These are phyloP conservation scores for Apaloderma vittatum DNA, from an alignment of 2,113 vertebrate species.

Conservation along the genomic window DNA sequence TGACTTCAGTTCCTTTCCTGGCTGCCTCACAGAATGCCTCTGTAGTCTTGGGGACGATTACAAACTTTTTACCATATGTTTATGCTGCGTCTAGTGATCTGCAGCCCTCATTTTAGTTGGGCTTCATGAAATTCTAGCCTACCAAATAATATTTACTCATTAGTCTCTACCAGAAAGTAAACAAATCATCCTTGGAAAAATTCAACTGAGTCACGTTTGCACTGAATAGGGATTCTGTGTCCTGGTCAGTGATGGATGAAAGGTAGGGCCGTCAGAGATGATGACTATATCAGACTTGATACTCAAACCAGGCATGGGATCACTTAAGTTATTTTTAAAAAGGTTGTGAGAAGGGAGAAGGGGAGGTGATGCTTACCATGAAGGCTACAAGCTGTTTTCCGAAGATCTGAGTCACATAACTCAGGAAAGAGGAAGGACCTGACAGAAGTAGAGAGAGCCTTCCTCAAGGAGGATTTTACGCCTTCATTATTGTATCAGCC, in stretches of 20 bases:
- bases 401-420: neutral
- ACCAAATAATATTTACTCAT: conserved; percentile 38
- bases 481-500: neutral
- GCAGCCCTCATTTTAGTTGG: conserved; percentile 6
- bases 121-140: neutral
- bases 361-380: neutral
- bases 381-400: neutral
- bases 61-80: conserved; percentile 49
- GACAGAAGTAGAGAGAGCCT: neutral
- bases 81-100: conserved; percentile 11
- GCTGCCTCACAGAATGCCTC: conserved; percentile 17
- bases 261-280: neutral
- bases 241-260: neutral
- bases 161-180: conserved; percentile 25
- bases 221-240: neutral
- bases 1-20: conserved; percentile 31
- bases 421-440: neutral
- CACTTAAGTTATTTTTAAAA: neutral
- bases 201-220: neutral
- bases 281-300: neutral
- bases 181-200: conserved; percentile 16
- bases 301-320: neutral
- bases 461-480: neutral
- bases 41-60: conserved; percentile 12
- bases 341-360: neutral